Evolutionary conservation across 2,113 vertebrate genomes (phyloP).

Genomic region (Acrocephalus kingi): DNA sequence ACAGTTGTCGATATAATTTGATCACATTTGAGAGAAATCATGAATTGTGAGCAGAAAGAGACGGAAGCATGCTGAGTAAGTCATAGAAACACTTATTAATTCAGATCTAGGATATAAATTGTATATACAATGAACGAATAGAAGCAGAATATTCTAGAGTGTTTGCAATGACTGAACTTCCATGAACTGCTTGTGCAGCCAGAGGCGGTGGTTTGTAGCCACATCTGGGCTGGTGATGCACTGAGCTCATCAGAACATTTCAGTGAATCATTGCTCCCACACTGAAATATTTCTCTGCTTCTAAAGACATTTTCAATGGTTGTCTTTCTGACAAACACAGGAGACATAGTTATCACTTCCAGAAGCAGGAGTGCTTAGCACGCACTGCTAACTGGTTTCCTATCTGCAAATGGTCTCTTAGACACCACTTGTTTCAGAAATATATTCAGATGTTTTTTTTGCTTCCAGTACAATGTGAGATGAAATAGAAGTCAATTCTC

Average conservation of each 20-base stretch:
- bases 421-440: not conserved
- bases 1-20: constrained; percentile 25
- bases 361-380: not conserved
- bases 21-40: not conserved
- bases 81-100: not conserved
- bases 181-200: not conserved
- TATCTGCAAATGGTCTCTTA: not conserved
- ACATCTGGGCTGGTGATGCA: not conserved
- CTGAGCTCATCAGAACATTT: constrained; percentile 4
- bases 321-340: not conserved
- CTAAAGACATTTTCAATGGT: not conserved
- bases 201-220: not conserved
- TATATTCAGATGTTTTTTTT: not conserved
- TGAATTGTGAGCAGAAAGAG: not conserved
- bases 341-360: not conserved
- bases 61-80: not conserved
- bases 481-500: not conserved
- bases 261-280: constrained; percentile 1
- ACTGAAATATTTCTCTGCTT: not conserved
- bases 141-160: not conserved
- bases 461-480: not conserved
- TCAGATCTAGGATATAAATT: not conserved
- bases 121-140: not conserved
- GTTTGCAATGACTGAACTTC: not conserved
- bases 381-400: not conserved